Base-by-base conservation (phyloP, 1,140 invertebrate species). In the Oreohelix idahoensis region DNA sequence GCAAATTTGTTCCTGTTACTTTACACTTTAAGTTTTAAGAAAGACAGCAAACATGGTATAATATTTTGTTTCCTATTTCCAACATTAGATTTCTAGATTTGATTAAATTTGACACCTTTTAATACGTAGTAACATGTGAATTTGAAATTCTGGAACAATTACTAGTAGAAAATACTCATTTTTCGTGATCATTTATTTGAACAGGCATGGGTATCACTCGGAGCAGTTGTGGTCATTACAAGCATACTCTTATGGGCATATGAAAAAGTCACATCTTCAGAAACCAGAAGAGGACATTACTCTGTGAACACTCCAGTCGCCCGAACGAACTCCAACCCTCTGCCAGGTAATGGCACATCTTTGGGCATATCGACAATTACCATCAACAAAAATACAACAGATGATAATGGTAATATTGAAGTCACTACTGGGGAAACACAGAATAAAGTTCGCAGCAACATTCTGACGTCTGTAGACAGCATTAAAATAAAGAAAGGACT, bases 171-270 rank as follows among this genome's bases (percentile, higher is more conserved):
- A 11, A 13, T 71, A 39, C 5, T 71, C 29, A 36, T 71, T 23
- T 35, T 29, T 66, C 8, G 1, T 32, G 8, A 32, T 11, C n/a
- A 32, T 32, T 66, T 66, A 11, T 66, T 66, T 66, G 23, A 8
- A 8, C 42, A 84, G 29, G 88, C 88, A 13, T 89, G 88, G 88
- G 58, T 86, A 17, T 86, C 83, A 63, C 79, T 86, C 0, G 81
- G 53, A 35, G 86, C 49, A 0, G 86, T 86, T 8, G 71, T 88
- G 29, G 51, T 84, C 20, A 63, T 84, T 8, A 87, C 87, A n/a
- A 85, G 85, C 49, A n/a, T 89, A 26, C 79, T 88, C 53, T 76
- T 88, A 20, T 79, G 76, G 58, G 11, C 86, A 15, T 89, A 87
- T 74, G 88, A 89, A 38, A 83, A 79, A 45, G 81, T 84, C 69